A percentile compares a stretch with the other conserved stretches of the same genome.
These are phyloP conservation scores for Pantherophis vulpinus DNA, from an alignment of 2,797 vertebrate species.

Conservation along the genomic window DNA sequence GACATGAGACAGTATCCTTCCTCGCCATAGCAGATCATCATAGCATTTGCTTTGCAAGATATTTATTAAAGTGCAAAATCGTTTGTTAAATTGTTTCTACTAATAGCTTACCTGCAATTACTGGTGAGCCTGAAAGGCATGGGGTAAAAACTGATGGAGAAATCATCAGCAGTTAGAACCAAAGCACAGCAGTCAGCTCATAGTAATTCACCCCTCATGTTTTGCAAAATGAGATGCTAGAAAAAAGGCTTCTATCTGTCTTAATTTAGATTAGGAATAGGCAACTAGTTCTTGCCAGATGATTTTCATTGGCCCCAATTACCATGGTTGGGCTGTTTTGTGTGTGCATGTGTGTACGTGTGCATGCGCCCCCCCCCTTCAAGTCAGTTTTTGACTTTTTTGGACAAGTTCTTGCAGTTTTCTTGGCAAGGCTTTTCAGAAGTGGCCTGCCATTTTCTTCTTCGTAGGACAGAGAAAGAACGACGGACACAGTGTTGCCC, in stretches of 20 bases:
- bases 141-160: background rate
- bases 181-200: background rate
- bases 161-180: background rate
- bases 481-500: background rate
- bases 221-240: background rate
- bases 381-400: background rate
- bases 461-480: background rate
- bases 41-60: background rate
- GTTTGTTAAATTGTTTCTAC: slow-evolving; percentile 9
- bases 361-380: background rate
- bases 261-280: background rate
- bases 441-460: background rate
- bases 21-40: background rate
- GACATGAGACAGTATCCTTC: background rate
- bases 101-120: background rate
- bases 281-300: background rate
- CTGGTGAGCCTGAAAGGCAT: background rate
- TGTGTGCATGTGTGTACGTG: background rate
- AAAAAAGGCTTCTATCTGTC: background rate
- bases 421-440: background rate
- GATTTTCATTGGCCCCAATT: background rate
- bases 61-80: background rate
- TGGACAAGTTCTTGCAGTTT: background rate
- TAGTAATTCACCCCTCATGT: background rate
- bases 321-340: background rate